Base-by-base conservation (phyloP, 2,888 invertebrate species). In the Pediacus dermestoides region DNA sequence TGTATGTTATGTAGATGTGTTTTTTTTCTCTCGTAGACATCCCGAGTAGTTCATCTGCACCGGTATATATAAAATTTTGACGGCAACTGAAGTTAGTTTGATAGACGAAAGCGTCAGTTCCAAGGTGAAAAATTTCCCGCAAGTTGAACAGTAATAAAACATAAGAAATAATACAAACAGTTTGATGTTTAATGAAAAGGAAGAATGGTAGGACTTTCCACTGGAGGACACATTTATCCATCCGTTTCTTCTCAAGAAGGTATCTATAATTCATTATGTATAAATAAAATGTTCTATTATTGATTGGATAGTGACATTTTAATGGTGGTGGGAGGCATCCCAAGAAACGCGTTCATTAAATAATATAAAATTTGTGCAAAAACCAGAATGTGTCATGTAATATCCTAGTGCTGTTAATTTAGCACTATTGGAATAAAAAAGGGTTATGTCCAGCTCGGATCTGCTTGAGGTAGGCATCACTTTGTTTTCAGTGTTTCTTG, bases 161-260 rank as follows among this genome's bases (percentile, higher is more conserved):
- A n/a, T n/a, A n/a, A n/a, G n/a, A n/a, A n/a, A n/a, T n/a, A n/a
- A n/a, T n/a, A n/a, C n/a, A n/a, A n/a, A n/a, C n/a, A 27, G 27
- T 16, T 32, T 28, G 14, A 9, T 15, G 18, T 36, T 32, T 28
- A 25, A 12, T 34, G 18, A 33, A 34, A 30, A 36, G 22, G 11
- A 34, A 57, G 44, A 59, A 78, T 78, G 78, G 77, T 78, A 60
- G 77, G 76, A 54, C 67, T 78, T 62, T 72, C 76, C 63, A 74
- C 73, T 63, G 74, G 74, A 66, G 73, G 72, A 52, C 77, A 77
- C 63, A 71, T 77, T 58, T 76, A 77, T 67, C 72, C 74, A 56
- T 71, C 73, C 68, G 74, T 75, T 54, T 70, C 70, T 63, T 68
- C 76, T 52, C 73, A 75, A 60, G 78, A 78, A 70, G 74, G 78